These are phyloP conservation scores for Sebastes reedi DNA, from an alignment of 2,797 vertebrate genomes.

Conservation along the genomic window DNA sequence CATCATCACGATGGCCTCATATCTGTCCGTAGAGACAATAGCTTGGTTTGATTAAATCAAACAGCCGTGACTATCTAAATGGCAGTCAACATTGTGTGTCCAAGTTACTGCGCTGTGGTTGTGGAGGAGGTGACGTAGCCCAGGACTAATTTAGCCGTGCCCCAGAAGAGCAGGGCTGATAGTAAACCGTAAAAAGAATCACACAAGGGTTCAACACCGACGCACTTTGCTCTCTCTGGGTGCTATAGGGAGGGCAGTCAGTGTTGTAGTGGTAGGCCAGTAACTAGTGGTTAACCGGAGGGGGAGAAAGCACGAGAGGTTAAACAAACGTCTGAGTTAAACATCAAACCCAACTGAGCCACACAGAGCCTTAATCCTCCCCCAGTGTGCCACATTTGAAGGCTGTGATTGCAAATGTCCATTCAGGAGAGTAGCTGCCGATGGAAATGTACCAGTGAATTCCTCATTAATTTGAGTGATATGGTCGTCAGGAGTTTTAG, in stretches of 20 bases:
- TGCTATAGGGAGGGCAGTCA: background rate
- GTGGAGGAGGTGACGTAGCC: constrained; percentile 60
- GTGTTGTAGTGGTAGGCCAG: constrained; percentile 18
- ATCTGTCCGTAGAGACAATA: constrained; percentile 71
- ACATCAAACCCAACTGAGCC: constrained; percentile 65
- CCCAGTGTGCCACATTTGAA: constrained; percentile 2
- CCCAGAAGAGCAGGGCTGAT: constrained; percentile 50
- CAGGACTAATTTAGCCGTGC: constrained; percentile 58
- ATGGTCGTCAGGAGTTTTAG: constrained; percentile 2
- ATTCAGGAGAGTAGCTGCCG: background rate
- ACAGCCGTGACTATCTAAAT: constrained; percentile 75
- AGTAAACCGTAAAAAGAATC: constrained; percentile 46
- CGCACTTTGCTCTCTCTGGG: constrained; percentile 22
- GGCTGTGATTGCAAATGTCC: background rate
- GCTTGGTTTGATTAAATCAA: constrained; percentile 78
- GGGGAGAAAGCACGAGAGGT: constrained; percentile 35
- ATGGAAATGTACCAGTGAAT: constrained; percentile 1
- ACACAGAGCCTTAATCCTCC: background rate
- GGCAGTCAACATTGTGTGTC: constrained; percentile 59
- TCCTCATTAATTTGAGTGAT: constrained; percentile 18
- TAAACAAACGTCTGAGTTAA: constrained; percentile 74
- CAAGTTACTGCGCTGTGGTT: constrained; percentile 46
- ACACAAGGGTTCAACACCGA: constrained; percentile 15
- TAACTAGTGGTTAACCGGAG: constrained; percentile 30
- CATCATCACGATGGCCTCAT: constrained; percentile 61